Conservation (phyloP, 2,888 invertebrate genomes). For the Crepidodera aurea region DNA sequence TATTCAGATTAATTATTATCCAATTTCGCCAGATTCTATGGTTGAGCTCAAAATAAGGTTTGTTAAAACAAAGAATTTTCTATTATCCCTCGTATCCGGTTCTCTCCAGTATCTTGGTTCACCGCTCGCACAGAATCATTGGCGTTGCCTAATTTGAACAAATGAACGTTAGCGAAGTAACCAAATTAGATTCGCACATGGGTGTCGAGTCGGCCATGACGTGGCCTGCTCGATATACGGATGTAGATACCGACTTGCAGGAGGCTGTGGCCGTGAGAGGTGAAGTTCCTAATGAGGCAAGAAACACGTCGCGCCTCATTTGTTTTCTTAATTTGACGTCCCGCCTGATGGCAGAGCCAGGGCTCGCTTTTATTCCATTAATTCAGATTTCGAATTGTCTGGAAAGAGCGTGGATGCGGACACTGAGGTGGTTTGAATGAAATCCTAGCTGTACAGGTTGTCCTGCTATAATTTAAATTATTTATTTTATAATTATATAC, state of each 20-base stretch:
- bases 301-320: slow-evolving; percentile 42
- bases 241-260: slow-evolving; percentile 18
- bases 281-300: slow-evolving; percentile 41
- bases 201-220: slow-evolving; percentile 42
- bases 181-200: slow-evolving; percentile 72
- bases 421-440: too few relatives aligned
- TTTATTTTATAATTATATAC: too few relatives aligned
- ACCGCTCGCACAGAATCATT: slow-evolving; percentile 49
- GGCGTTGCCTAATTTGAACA: slow-evolving; percentile 68
- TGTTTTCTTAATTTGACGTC: slow-evolving; percentile 42
- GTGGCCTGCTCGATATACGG: slow-evolving; percentile 31
- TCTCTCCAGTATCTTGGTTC: slow-evolving; percentile 29
- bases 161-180: slow-evolving; percentile 65
- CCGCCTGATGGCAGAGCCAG: slow-evolving; percentile 9
- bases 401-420: not conserved
- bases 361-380: slow-evolving; percentile 22
- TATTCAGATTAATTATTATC: too few relatives aligned
- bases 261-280: slow-evolving; percentile 31
- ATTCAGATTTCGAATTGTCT: slow-evolving; percentile 20
- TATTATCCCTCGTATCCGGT: slow-evolving; percentile 2
- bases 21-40: too few relatives aligned
- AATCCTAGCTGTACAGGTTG: too few relatives aligned
- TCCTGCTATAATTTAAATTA: too few relatives aligned
- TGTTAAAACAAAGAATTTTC: too few relatives aligned
- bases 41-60: too few relatives aligned